A percentile compares a stretch with the other conserved stretches of the same genome.
phyloP scores from a whole-genome alignment of 2,113 vertebrate genomes.

The Tachysurus fulvidraco region DNA sequence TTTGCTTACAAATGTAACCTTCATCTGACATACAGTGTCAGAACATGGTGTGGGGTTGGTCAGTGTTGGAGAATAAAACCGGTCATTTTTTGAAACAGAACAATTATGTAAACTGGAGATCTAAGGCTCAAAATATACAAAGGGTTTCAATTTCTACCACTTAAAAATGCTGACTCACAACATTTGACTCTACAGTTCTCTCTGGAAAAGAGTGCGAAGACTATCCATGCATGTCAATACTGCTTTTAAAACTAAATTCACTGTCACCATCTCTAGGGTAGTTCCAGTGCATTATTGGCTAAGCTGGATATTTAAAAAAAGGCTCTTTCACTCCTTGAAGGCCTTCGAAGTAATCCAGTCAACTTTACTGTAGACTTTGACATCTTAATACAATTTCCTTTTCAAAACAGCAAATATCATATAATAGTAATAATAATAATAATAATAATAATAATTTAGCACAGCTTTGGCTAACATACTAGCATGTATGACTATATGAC shows the following conservation, averaged over 20 bases:
- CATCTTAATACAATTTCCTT: background rate
- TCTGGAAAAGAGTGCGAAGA: conserved; percentile 1
- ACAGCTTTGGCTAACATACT: conserved; percentile 15
- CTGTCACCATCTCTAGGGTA: background rate
- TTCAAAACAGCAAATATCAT: background rate
- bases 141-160: conserved; percentile 39
- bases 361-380: background rate
- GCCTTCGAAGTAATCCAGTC: background rate
- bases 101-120: conserved; percentile 43
- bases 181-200: conserved; percentile 37
- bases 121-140: conserved; percentile 48
- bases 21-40: background rate
- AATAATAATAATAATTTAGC: background rate
- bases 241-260: background rate
- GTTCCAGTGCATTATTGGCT: background rate
- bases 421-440: background rate
- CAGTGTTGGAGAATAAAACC: conserved; percentile 4
- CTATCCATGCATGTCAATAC: conserved; percentile 9
- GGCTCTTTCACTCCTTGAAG: background rate
- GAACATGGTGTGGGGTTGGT: background rate
- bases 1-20: background rate
- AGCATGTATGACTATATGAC: conserved; percentile 12
- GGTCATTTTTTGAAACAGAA: conserved; percentile 16
- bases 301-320: background rate
- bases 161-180: conserved; percentile 40